Conservation (phyloP, 2,888 invertebrate species). For the Operophtera brumata region DNA sequence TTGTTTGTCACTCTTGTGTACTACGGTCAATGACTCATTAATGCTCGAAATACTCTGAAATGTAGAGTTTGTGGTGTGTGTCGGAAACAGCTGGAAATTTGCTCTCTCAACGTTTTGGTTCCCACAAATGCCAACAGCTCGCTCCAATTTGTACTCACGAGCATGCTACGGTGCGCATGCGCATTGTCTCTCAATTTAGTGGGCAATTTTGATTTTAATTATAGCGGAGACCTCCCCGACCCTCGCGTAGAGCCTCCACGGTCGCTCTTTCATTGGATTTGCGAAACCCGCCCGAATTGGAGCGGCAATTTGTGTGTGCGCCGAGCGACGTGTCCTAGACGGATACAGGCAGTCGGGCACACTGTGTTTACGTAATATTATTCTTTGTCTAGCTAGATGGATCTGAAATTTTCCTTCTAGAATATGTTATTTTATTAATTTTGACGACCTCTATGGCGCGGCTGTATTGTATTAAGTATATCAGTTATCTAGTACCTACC, state of each 20-base stretch:
- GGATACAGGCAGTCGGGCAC: constrained; percentile 36
- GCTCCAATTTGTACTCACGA: constrained; percentile 10
- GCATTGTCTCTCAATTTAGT: constrained; percentile 23
- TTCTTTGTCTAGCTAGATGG: not conserved
- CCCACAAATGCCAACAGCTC: constrained; percentile 13
- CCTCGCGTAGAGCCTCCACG: constrained; percentile 46
- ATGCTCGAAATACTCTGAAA: not conserved
- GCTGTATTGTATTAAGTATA: too few relatives aligned
- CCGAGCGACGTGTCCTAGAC: constrained; percentile 61
- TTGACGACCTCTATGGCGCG: too few relatives aligned
- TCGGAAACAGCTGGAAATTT: too few relatives aligned
- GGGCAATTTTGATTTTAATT: constrained; percentile 45
- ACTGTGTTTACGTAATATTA: constrained; percentile 3
- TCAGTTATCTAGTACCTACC: too few relatives aligned
- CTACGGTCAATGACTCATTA: constrained; percentile 22
- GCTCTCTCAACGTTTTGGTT: not conserved
- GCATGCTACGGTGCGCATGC: not conserved
- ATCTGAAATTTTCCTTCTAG: too few relatives aligned
- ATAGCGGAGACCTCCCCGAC: constrained; percentile 50
- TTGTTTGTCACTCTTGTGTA: constrained; percentile 19
- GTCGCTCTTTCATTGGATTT: constrained; percentile 66
- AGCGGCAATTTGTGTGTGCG: constrained; percentile 70
- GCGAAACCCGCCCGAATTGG: constrained; percentile 73
- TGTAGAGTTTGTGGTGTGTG: too few relatives aligned
- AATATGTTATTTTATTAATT: too few relatives aligned